These are phyloP conservation scores for Babylonia areolata DNA, from an alignment of 1,140 invertebrate genomes.

Conservation along the genomic window DNA sequence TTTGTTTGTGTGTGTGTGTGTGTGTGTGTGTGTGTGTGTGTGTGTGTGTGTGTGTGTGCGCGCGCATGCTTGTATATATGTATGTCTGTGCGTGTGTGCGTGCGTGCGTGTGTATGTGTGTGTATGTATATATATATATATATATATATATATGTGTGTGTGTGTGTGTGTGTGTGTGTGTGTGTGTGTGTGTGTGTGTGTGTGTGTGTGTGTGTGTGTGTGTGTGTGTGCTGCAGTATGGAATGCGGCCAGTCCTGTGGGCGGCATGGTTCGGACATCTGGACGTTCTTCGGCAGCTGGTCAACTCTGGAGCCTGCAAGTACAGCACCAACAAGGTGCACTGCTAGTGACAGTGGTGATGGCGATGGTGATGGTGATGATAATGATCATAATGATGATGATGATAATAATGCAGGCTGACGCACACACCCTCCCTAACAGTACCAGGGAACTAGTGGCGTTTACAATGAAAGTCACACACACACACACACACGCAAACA, in stretches of 20 bases:
- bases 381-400: no score
- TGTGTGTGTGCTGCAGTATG: slow-evolving; percentile 80
- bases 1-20: neutral
- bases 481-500: no score
- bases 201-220: neutral
- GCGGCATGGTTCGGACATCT: slow-evolving; percentile 88
- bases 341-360: no score
- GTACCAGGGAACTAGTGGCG: no score
- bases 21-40: neutral
- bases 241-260: slow-evolving; percentile 88
- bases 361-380: no score
- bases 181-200: slow-evolving; percentile 17
- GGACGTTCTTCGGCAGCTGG: slow-evolving; percentile 84
- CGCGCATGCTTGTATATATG: neutral
- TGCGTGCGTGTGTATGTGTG: slow-evolving; percentile 17
- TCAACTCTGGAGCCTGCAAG: slow-evolving; percentile 85
- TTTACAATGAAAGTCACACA: no score
- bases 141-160: neutral
- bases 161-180: slow-evolving; percentile 11
- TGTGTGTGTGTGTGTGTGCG: neutral
- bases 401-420: no score
- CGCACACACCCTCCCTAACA: no score
- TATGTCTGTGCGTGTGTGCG: neutral
- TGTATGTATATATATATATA: neutral
- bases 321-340: slow-evolving; percentile 86